Percentiles rank a stretch among this genome's conserved stretches.
phyloP scores from a whole-genome alignment of 2,113 vertebrate species.

The Anolis carolinensis region DNA sequence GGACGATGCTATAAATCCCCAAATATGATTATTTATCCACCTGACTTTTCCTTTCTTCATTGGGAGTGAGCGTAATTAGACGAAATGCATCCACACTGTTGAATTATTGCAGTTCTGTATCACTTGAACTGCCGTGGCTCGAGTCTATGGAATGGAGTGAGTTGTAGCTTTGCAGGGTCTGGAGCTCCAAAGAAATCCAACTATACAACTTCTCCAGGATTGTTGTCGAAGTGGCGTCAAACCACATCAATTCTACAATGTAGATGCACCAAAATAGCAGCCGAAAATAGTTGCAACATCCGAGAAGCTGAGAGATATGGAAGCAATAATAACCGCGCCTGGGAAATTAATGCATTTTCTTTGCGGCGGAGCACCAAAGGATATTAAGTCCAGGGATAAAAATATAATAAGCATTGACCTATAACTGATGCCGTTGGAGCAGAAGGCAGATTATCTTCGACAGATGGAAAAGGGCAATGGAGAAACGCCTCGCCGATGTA shows the following conservation, averaged over 20 bases:
- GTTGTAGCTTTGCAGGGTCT: no score
- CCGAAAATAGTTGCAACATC: neutral
- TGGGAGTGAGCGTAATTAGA: no score
- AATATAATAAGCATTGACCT: slow-evolving; percentile 4
- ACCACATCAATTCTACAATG: no score
- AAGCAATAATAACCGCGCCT: neutral
- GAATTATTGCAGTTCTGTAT: no score
- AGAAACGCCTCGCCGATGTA: neutral
- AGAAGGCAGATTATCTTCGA: slow-evolving; percentile 34
- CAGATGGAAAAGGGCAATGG: neutral
- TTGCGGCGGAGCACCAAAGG: neutral
- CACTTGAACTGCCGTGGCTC: no score
- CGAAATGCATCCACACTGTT: no score
- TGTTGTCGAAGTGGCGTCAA: no score
- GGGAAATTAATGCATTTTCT: neutral
- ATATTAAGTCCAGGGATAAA: neutral
- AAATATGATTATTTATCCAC: fast-evolving
- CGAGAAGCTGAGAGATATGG: neutral
- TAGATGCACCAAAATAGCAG: neutral
- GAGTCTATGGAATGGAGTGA: no score
- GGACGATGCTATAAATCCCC: neutral
- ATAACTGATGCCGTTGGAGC: neutral
- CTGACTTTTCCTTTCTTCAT: fast-evolving
- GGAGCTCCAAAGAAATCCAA: no score
- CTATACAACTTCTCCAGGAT: no score